These are phyloP conservation scores for Prolemur simus DNA, from an alignment of 2,113 vertebrate species.

Conservation along the genomic window DNA sequence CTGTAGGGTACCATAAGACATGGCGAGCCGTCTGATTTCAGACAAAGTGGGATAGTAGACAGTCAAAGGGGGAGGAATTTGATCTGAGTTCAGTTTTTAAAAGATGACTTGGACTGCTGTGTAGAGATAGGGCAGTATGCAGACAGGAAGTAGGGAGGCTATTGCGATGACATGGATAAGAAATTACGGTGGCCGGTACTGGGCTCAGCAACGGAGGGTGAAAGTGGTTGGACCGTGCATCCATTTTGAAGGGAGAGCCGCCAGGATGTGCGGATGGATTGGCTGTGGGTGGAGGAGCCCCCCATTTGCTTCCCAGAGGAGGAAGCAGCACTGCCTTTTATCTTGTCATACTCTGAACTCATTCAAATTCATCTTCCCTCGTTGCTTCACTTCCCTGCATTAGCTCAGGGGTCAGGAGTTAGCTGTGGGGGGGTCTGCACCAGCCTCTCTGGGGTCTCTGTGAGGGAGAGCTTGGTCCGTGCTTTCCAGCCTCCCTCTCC, in stretches of 20 bases:
- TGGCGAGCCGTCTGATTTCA: background rate
- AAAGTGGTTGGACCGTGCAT: rapidly evolving
- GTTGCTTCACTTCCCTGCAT: background rate
- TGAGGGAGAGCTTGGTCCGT: background rate
- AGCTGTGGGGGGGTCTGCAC: background rate
- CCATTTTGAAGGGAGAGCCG: background rate
- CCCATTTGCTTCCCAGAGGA: background rate
- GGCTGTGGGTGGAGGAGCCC: background rate
- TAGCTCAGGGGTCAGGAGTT: background rate
- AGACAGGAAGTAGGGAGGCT: background rate
- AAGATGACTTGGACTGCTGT: background rate
- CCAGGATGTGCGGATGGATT: background rate
- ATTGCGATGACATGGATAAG: background rate
- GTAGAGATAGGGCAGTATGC: too few relatives aligned
- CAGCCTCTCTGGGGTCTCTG: background rate
- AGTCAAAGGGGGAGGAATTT: background rate
- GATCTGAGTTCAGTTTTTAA: background rate
- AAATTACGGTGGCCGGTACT: rapidly evolving
- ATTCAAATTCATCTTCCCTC: background rate
- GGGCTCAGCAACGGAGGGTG: background rate
- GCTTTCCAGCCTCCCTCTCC: background rate
- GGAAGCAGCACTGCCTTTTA: background rate
- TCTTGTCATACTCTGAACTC: background rate
- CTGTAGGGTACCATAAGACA: background rate
- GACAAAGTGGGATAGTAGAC: background rate